Evolutionary conservation across 2,888 invertebrate genomes (phyloP).

Genomic region (Cryptops parisi): DNA sequence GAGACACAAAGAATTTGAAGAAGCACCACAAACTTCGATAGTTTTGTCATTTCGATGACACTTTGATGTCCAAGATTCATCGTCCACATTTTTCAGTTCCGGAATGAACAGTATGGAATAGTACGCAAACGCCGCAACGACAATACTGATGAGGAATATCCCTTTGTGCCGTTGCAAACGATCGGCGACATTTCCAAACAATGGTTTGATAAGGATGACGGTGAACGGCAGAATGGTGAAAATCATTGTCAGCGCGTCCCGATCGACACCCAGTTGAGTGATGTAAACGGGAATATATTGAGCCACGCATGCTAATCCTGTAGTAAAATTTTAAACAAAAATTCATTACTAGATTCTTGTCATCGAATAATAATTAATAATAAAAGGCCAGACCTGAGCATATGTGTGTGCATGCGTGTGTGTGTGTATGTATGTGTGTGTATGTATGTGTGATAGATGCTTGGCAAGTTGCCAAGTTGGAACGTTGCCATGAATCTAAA

Average conservation of each 20-base stretch:
- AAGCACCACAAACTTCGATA: background rate
- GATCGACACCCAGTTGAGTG: background rate
- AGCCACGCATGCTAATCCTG: constrained; percentile 5
- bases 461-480: too few species aligned
- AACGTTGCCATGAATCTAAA: too few species aligned
- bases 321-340: too few species aligned
- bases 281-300: constrained; percentile 4
- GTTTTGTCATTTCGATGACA: background rate
- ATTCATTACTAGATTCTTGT: too few species aligned
- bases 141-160: constrained; percentile 57
- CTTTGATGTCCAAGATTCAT: background rate
- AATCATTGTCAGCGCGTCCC: background rate
- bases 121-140: constrained; percentile 53
- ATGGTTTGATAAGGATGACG: constrained; percentile 62
- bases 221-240: constrained; percentile 46
- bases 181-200: constrained; percentile 66
- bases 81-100: constrained; percentile 28
- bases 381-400: too few species aligned
- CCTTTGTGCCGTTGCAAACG: constrained; percentile 55
- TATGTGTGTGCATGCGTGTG: too few species aligned
- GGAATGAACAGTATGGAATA: constrained; percentile 59
- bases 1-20: background rate
- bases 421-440: too few species aligned
- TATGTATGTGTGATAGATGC: too few species aligned
- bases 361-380: too few species aligned